These are phyloP conservation scores for Cyclophora albipunctata DNA, from an alignment of 2,888 invertebrate genomes.

Conservation along the genomic window DNA sequence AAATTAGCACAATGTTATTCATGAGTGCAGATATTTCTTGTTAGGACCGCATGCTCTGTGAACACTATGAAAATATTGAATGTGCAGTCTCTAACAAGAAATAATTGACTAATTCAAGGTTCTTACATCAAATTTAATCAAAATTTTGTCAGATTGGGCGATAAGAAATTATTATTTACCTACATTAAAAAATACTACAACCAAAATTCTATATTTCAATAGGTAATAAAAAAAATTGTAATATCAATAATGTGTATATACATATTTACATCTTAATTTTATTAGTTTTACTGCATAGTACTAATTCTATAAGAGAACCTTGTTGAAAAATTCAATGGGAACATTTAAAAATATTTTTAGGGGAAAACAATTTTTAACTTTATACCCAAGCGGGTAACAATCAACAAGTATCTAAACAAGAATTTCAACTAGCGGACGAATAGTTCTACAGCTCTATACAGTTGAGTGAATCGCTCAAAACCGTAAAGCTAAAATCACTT, in stretches of 20 bases:
- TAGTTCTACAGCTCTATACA: slow-evolving; percentile 45
- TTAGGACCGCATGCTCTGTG: slow-evolving; percentile 29
- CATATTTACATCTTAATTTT: slow-evolving; percentile 70
- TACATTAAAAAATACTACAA: slow-evolving; percentile 33
- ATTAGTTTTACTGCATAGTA: slow-evolving; percentile 38
- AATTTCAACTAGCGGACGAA: slow-evolving; percentile 54
- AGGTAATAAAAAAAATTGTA: slow-evolving; percentile 43
- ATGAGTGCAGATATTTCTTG: slow-evolving; percentile 27
- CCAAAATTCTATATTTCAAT: slow-evolving; percentile 45
- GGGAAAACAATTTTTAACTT: slow-evolving; percentile 25
- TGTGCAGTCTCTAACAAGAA: slow-evolving; percentile 28
- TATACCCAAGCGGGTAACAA: slow-evolving; percentile 31
- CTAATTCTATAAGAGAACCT: slow-evolving; percentile 44
- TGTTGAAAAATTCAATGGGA: slow-evolving; percentile 35
- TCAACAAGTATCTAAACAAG: slow-evolving; percentile 34
- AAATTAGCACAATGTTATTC: slow-evolving; percentile 3
- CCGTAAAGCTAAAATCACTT: slow-evolving; percentile 24
- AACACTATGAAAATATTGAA: slow-evolving; percentile 16
- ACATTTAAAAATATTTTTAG: slow-evolving; percentile 29
- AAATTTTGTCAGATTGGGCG: slow-evolving; percentile 10
- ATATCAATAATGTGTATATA: slow-evolving; percentile 68
- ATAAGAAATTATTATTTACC: too few relatives aligned
- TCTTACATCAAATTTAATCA: slow-evolving; percentile 4
- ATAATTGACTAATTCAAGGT: slow-evolving; percentile 23
- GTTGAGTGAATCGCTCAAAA: slow-evolving; percentile 30